phyloP scores from a whole-genome alignment of 2,797 vertebrate genomes.

The Coregonus sp. region DNA sequence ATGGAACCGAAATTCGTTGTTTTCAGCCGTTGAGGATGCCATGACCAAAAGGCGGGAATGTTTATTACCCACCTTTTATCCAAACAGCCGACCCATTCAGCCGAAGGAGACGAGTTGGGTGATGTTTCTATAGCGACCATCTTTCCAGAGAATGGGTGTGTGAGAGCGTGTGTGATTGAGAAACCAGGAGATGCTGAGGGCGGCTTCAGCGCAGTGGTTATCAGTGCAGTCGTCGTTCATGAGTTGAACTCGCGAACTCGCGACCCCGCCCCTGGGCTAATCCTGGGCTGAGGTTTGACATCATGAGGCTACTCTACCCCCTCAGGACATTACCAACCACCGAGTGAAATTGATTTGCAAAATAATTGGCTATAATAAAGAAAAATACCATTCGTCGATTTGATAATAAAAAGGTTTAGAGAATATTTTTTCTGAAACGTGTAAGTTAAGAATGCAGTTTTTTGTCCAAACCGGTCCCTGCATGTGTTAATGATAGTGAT shows the following conservation, averaged over 20 bases:
- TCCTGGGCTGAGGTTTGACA: neutral
- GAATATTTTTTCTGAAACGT: neutral
- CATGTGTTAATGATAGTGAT: neutral
- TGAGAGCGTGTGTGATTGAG: slow-evolving; percentile 20
- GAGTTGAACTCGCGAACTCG: slow-evolving; percentile 58
- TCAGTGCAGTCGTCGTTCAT: slow-evolving; percentile 62
- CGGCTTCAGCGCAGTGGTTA: slow-evolving; percentile 43
- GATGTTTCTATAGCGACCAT: slow-evolving; percentile 91
- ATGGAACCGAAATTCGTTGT: slow-evolving; percentile 14
- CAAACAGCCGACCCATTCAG: slow-evolving; percentile 94
- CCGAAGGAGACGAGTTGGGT: slow-evolving; percentile 80
- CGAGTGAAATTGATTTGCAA: neutral
- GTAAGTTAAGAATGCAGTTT: neutral
- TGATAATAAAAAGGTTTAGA: neutral
- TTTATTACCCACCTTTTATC: slow-evolving; percentile 87
- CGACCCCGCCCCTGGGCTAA: slow-evolving; percentile 40
- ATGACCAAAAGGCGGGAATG: slow-evolving; percentile 16
- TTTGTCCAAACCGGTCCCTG: neutral
- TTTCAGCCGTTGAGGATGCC: slow-evolving; percentile 14
- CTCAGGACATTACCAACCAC: neutral
- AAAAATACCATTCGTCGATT: neutral
- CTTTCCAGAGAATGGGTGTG: slow-evolving; percentile 71
- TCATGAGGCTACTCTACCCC: neutral
- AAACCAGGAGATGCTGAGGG: slow-evolving; percentile 43
- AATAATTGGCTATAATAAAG: neutral